These are phyloP conservation scores for Dicaeum eximium DNA, from an alignment of 2,113 vertebrate species.

Conservation along the genomic window DNA sequence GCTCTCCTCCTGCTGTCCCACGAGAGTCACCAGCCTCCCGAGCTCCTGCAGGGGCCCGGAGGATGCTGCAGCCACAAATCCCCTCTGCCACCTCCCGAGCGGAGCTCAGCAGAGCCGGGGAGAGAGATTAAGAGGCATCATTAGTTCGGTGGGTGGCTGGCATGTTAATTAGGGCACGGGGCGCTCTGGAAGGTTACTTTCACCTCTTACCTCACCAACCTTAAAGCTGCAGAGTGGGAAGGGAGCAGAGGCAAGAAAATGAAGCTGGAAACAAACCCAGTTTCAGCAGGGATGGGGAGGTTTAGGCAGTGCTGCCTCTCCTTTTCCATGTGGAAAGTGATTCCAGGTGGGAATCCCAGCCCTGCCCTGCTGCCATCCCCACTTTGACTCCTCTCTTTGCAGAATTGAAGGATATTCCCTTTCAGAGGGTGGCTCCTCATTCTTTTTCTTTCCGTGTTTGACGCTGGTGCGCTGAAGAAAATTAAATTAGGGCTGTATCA, in stretches of 20 bases:
- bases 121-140: not conserved
- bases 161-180: not conserved
- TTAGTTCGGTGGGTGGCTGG: not conserved
- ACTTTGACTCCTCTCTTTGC: fast-evolving
- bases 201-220: not conserved
- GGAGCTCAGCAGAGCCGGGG: not conserved
- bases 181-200: not conserved
- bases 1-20: not conserved
- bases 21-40: fast-evolving
- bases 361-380: not conserved
- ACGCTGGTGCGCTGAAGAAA: not conserved
- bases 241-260: not conserved
- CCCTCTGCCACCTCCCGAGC: not conserved
- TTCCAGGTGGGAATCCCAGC: not conserved
- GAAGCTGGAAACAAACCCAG: not conserved
- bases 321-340: not conserved
- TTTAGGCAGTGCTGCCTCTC: not conserved
- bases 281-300: not conserved
- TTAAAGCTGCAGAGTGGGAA: not conserved
- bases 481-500: not conserved
- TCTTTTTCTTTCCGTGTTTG: not conserved
- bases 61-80: not conserved
- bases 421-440: not conserved
- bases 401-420: not conserved
- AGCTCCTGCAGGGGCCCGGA: not conserved